Evolutionary conservation across 2,888 invertebrate genomes (phyloP), one percentile per base, ranked within the genome.

Genomic region (Heteromyza rotundicornis): DNA sequence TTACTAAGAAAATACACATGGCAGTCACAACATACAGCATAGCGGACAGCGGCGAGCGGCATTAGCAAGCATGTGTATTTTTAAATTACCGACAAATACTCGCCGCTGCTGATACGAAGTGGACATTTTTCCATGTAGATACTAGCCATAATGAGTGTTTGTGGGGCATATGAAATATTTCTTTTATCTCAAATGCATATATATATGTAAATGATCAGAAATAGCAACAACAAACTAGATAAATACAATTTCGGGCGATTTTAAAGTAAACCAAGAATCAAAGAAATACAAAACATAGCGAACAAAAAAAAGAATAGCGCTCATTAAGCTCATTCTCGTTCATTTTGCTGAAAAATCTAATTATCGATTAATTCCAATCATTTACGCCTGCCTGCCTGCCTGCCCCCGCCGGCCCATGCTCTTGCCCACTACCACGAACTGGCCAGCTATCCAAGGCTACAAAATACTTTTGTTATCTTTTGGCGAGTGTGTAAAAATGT

Each of bases 41-140:
- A 27, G 27, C 27, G 10, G 27, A 27, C 27, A 7, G 27, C 27
- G 7, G 27, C 5, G 27, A 27, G 27, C 27, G 27, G 10, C 27
- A 27, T 10, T 5, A 27, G 27, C 27, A 27, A 27, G 27, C 64
- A 60, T 24, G 36, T 61, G 61, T 67, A 65, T 63, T 71, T 71
- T 58, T 67, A 69, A 47, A 17, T 19, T 20, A 47, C 19, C 19
- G 47, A 47, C 27, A 10, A 27, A 27, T 27, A 27, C 27, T n/a
- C 5, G 27, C 27, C 27, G 7, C 27, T n/a, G n/a, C n/a, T n/a
- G n/a, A n/a, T n/a, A n/a, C n/a, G n/a, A n/a, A 27, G 27, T 27
- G 27, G 27, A 27, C 27, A 27, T 27, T 27, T 27, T 27, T 27
- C 27, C 27, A 27, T 27, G 27, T 27, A 10, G 10, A 27, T 27